phyloP scores from a whole-genome alignment of 2,888 invertebrate species.

The Steinernema hermaphroditum region DNA sequence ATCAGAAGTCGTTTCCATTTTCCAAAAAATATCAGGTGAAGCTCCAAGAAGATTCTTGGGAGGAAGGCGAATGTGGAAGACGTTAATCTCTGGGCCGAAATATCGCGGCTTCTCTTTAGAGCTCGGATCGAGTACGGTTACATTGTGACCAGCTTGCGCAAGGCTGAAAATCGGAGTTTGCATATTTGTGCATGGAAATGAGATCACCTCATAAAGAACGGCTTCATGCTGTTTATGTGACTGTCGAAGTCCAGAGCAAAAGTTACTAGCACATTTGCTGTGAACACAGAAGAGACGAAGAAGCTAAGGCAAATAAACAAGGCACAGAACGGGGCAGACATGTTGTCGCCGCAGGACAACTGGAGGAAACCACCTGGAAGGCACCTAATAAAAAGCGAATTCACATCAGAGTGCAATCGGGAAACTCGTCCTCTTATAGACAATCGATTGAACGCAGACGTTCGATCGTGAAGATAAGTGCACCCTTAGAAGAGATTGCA shows the following conservation, averaged over 20 bases:
- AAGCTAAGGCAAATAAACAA: too few species aligned
- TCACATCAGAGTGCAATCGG: too few species aligned
- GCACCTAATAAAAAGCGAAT: too few species aligned
- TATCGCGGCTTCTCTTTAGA: slow-evolving; percentile 33
- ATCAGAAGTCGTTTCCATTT: background rate
- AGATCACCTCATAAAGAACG: background rate
- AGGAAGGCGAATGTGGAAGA: slow-evolving; percentile 38
- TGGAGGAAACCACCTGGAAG: too few species aligned
- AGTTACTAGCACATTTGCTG: background rate
- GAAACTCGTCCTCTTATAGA: too few species aligned
- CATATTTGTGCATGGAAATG: too few species aligned
- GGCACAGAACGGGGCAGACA: too few species aligned
- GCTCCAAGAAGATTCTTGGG: background rate
- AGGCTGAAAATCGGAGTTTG: slow-evolving; percentile 34
- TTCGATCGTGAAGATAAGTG: too few species aligned
- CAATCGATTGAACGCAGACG: too few species aligned
- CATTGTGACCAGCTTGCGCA: slow-evolving; percentile 41
- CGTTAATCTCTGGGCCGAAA: slow-evolving; percentile 35
- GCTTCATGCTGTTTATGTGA: background rate
- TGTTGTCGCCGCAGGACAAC: too few species aligned
- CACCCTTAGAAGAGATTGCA: too few species aligned
- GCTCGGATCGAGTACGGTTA: slow-evolving; percentile 44
- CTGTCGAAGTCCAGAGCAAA: background rate
- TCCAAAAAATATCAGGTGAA: slow-evolving; percentile 32
- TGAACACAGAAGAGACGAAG: too few species aligned